A percentile compares a stretch with the other conserved stretches of the same genome.
Evolutionary conservation across 2,113 vertebrate genomes (phyloP).

Genomic region (Benitochromis conjunctus): DNA sequence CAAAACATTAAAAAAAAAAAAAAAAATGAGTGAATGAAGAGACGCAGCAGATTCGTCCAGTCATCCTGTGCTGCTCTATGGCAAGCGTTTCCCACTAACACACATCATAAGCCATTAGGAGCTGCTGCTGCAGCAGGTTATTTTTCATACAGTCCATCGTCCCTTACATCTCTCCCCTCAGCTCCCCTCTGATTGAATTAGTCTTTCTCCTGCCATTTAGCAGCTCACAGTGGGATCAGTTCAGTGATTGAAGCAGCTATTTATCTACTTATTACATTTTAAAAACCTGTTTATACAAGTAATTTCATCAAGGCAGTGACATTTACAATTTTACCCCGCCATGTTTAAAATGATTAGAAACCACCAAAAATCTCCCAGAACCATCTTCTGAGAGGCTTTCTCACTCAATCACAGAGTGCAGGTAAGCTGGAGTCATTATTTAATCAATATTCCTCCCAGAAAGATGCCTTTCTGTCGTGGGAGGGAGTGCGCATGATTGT

Average conservation of each 20-base stretch:
- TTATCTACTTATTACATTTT: background rate
- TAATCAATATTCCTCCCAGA: background rate
- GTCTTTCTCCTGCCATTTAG: background rate
- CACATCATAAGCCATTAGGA: background rate
- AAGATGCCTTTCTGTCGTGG: background rate
- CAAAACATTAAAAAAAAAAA: too few species aligned
- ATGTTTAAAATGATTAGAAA: background rate
- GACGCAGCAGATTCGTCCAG: background rate
- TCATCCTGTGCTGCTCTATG: fast-evolving
- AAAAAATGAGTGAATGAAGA: background rate
- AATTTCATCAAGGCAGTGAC: background rate
- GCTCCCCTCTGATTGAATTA: background rate
- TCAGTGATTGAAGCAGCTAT: background rate
- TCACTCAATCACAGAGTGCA: background rate
- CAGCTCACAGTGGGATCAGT: background rate
- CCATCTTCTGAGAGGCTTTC: background rate
- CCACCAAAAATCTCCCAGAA: background rate
- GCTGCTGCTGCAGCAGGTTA: background rate
- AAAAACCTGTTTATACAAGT: background rate
- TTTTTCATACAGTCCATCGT: background rate
- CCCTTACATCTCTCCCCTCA: background rate
- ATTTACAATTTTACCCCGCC: background rate
- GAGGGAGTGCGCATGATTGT: background rate
- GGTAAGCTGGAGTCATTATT: background rate
- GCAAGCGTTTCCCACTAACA: background rate